Evolutionary conservation across 2,888 invertebrate genomes (phyloP).

Genomic region (Lingula anatina): DNA sequence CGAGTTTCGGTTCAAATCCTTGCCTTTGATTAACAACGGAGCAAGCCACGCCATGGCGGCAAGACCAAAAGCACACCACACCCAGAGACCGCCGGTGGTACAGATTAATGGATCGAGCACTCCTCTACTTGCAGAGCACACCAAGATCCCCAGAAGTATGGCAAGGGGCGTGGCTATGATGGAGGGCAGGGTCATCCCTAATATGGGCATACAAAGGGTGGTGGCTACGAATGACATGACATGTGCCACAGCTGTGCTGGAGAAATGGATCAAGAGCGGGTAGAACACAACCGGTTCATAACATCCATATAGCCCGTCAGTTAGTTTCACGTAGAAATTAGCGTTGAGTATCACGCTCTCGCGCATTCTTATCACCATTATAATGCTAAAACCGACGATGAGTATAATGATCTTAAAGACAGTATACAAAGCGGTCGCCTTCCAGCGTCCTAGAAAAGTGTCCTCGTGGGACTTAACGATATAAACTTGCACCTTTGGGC

Average conservation of each 20-base stretch:
- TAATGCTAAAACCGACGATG: conserved; percentile 11
- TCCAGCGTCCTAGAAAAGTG: conserved; percentile 11
- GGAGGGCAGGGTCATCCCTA: conserved; percentile 16
- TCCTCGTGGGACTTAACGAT: conserved; percentile 13
- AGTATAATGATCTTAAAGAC: conserved; percentile 13
- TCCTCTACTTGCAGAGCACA: too few species aligned
- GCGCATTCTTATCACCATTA: too few species aligned
- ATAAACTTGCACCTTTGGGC: conserved; percentile 15
- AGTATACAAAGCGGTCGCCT: conserved; percentile 18
- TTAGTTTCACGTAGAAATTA: conserved; percentile 11
- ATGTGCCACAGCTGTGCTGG: conserved; percentile 13
- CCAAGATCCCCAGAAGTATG: conserved; percentile 15
- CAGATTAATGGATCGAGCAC: conserved; percentile 14
- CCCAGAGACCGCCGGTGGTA: conserved; percentile 9
- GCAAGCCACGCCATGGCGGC: conserved; percentile 13
- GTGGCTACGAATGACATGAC: conserved; percentile 13
- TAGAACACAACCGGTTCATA: conserved; percentile 13
- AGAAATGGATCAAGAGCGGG: conserved; percentile 14
- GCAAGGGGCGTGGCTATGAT: conserved; percentile 16
- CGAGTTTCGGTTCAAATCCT: conserved; percentile 4
- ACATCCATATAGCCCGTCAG: conserved; percentile 12
- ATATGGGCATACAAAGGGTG: conserved; percentile 15
- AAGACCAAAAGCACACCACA: conserved; percentile 18
- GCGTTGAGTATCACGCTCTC: conserved; percentile 17
- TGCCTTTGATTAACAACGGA: conserved; percentile 12